phyloP scores from a whole-genome alignment of 1,140 invertebrate species.

The Ceratoteleas bidentatus region DNA sequence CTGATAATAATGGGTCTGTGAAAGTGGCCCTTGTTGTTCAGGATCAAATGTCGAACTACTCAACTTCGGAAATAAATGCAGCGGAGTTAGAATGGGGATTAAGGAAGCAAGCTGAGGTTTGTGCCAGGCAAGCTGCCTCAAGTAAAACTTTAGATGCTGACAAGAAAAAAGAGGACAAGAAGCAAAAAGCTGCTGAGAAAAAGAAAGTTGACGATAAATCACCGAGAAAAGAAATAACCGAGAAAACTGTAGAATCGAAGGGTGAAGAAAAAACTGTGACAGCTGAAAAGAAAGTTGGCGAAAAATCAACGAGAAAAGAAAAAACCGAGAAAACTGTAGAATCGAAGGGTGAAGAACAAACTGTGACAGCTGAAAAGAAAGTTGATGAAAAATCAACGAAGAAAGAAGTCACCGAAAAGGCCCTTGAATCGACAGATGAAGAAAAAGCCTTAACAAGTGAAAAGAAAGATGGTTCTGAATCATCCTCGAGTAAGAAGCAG shows the following conservation, averaged over 20 bases:
- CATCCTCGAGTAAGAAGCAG: constrained; percentile 6
- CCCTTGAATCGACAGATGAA: constrained; percentile 6
- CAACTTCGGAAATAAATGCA: constrained; percentile 52
- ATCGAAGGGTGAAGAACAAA: background rate
- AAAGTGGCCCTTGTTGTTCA: constrained; percentile 17
- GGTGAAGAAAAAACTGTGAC: background rate
- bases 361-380: constrained; percentile 1
- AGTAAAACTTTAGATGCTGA: background rate
- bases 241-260: too few species aligned
- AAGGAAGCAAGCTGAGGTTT: constrained; percentile 44
- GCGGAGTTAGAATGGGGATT: constrained; percentile 65
- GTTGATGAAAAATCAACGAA: background rate
- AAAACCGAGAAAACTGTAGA: too few species aligned
- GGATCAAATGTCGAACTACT: constrained; percentile 63
- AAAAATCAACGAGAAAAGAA: too few species aligned
- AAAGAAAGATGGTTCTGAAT: constrained; percentile 11
- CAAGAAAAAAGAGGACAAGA: constrained; percentile 5
- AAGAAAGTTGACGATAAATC: constrained; percentile 6
- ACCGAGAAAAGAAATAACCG: too few species aligned
- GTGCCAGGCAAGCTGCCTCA: constrained; percentile 11
- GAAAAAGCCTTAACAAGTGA: constrained; percentile 1
- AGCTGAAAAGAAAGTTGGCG: constrained; percentile 12
- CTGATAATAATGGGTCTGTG: constrained; percentile 11
- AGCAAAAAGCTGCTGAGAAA: constrained; percentile 23
- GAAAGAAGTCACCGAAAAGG: constrained; percentile 12